phyloP scores from a whole-genome alignment of 2,888 invertebrate genomes.

The Hyppa rectilinea region DNA sequence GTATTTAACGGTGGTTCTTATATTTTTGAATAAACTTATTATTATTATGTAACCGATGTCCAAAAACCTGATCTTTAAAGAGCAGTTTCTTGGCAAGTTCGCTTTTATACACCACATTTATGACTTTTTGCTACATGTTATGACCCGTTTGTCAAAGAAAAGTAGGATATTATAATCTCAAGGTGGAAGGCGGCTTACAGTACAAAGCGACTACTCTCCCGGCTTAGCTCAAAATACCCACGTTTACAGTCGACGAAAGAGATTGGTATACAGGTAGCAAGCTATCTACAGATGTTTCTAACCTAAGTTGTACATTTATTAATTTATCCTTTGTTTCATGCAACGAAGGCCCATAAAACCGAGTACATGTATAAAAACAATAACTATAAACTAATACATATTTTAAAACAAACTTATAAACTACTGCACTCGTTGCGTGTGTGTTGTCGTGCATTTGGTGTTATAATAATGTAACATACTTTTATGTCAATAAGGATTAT shows the following conservation, averaged over 20 bases:
- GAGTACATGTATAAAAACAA: no score
- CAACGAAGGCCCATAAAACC: no score
- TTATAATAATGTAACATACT: no score
- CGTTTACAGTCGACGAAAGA: constrained; percentile 15
- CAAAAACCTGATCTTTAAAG: neutral
- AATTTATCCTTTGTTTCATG: no score
- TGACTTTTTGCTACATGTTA: constrained; percentile 14
- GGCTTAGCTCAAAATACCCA: constrained; percentile 7
- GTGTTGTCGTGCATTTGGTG: no score
- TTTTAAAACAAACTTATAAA: no score
- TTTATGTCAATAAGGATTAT: no score
- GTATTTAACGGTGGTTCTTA: no score
- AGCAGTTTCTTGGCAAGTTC: neutral
- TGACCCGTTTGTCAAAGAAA: constrained; percentile 18
- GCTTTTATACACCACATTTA: neutral
- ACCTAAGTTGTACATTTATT: neutral
- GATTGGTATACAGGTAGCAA: neutral
- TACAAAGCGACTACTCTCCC: constrained; percentile 7
- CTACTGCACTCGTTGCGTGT: no score
- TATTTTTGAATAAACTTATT: neutral
- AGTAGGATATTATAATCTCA: constrained; percentile 9
- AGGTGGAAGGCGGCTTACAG: constrained; percentile 16
- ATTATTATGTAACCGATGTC: neutral
- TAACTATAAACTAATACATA: no score
- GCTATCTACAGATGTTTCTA: neutral